These are phyloP conservation scores for Polydesmus complanatus DNA, from an alignment of 2,888 invertebrate genomes.

Conservation along the genomic window DNA sequence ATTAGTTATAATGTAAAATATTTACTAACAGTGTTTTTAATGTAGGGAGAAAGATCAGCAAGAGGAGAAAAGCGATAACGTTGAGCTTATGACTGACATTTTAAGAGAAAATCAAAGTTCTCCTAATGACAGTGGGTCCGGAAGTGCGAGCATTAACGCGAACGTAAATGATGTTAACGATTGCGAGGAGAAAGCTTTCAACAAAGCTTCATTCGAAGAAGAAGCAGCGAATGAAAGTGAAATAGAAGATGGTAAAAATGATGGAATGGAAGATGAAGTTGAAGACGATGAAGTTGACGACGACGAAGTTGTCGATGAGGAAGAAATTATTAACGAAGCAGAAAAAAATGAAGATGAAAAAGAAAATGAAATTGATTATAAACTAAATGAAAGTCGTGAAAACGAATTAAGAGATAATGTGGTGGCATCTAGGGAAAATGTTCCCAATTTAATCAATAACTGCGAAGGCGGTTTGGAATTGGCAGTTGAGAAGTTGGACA, in stretches of 20 bases:
- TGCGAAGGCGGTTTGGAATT: neutral
- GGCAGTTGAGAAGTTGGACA: neutral
- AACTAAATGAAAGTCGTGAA: too few relatives aligned
- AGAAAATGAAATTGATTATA: neutral
- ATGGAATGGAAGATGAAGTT: constrained; percentile 11
- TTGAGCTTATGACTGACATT: neutral
- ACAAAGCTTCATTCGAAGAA: neutral
- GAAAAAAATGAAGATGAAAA: constrained; percentile 2
- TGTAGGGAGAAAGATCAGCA: too few relatives aligned
- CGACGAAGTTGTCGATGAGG: constrained; percentile 5
- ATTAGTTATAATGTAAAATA: too few relatives aligned
- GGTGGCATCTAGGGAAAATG: neutral
- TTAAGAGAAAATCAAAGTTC: too few relatives aligned
- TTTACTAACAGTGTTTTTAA: too few relatives aligned
- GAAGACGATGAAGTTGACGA: constrained; percentile 19
- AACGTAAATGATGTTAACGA: too few relatives aligned
- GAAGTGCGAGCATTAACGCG: too few relatives aligned
- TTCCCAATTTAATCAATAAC: neutral
- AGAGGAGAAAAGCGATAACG: too few relatives aligned
- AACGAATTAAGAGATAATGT: neutral
- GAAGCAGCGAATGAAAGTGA: neutral
- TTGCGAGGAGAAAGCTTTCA: neutral
- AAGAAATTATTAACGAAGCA: neutral
- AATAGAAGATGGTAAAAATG: constrained; percentile 5
- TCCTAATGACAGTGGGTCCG: too few relatives aligned